Evolutionary conservation across 2,888 invertebrate genomes (phyloP).

Genomic region (Pachliopta kotzebuea): DNA sequence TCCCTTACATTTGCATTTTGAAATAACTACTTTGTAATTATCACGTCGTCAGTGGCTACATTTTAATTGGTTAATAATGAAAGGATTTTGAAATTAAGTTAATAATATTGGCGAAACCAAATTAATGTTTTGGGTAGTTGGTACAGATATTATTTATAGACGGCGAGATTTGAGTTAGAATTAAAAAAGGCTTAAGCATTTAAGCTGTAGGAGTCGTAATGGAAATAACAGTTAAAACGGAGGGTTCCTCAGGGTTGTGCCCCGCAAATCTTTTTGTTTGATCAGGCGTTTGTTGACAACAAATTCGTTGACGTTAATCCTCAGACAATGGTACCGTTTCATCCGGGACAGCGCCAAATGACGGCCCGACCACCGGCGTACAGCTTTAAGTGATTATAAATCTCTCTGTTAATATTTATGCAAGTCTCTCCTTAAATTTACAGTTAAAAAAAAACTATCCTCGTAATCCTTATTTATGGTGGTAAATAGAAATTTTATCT

Average conservation of each 20-base stretch:
- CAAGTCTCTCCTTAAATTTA: constrained; percentile 55
- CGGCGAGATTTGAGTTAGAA: background rate
- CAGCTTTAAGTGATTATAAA: constrained; percentile 59
- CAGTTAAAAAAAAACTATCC: constrained; percentile 46
- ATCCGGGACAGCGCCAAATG: constrained; percentile 56
- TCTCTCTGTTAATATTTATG: constrained; percentile 63
- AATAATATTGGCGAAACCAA: constrained; percentile 33
- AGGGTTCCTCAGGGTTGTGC: constrained; percentile 58
- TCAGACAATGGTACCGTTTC: constrained; percentile 71
- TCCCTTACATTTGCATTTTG: constrained; percentile 69
- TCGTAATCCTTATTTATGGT: constrained; percentile 18
- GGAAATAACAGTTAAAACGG: constrained; percentile 57
- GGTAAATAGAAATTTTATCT: no score
- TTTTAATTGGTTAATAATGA: constrained; percentile 62
- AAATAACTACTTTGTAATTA: constrained; percentile 73
- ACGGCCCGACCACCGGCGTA: constrained; percentile 50
- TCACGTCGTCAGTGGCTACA: constrained; percentile 65
- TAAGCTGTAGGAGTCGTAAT: constrained; percentile 54
- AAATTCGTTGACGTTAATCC: constrained; percentile 79
- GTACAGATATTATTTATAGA: background rate
- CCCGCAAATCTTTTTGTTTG: constrained; percentile 73
- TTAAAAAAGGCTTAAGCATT: constrained; percentile 46
- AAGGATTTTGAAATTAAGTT: constrained; percentile 74
- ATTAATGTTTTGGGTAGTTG: background rate
- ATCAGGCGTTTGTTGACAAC: constrained; percentile 77